Evolutionary conservation across 2,113 vertebrate species (phyloP).

Genomic region (Equus przewalskii): DNA sequence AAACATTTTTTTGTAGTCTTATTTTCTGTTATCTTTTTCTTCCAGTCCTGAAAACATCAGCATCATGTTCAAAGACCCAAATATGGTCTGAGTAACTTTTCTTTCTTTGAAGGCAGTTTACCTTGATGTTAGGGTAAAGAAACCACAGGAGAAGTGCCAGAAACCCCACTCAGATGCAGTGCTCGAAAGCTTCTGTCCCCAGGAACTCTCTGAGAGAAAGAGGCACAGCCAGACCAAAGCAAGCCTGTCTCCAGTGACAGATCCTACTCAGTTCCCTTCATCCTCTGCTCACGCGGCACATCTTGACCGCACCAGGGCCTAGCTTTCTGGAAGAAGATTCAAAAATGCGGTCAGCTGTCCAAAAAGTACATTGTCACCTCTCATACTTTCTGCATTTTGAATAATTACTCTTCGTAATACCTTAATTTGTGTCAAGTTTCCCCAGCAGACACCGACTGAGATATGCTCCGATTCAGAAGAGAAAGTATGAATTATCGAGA

Average conservation of each 20-base stretch:
- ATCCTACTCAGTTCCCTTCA: fast-evolving
- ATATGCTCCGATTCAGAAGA: neutral
- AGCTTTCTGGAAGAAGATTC: neutral
- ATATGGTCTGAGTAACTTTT: neutral
- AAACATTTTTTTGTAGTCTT: neutral
- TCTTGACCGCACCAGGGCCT: fast-evolving
- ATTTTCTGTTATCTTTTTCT: neutral
- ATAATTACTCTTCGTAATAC: neutral
- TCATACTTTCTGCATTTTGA: neutral
- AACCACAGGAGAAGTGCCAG: neutral
- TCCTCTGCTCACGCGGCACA: neutral
- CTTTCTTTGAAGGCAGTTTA: neutral
- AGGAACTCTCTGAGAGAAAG: neutral
- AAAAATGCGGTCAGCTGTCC: neutral
- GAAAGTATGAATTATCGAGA: neutral
- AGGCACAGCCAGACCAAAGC: neutral
- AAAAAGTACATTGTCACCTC: neutral
- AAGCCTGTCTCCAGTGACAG: fast-evolving
- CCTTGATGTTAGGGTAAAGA: neutral
- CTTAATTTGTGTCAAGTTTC: neutral
- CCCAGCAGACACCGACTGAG: neutral
- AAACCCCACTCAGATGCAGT: neutral
- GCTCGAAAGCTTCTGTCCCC: neutral
- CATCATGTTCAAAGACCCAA: neutral
- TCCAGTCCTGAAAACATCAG: neutral